Evolutionary conservation across 2,797 vertebrate species (phyloP).

Genomic region (Mionectes olivaceus): DNA sequence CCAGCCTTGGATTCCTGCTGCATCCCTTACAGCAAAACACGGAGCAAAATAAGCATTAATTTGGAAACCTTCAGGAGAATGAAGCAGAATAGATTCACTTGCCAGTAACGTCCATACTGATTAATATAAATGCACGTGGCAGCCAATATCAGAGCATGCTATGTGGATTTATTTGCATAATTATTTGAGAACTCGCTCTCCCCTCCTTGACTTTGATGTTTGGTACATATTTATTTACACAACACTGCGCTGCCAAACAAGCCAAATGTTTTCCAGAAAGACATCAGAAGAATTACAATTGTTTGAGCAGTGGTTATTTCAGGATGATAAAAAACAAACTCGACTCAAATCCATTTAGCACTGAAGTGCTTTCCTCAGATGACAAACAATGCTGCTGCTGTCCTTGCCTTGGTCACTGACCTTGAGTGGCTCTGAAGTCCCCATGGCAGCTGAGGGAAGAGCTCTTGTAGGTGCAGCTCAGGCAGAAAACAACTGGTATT

Average conservation of each 20-base stretch:
- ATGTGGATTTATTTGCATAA: constrained; percentile 73
- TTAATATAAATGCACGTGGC: constrained; percentile 65
- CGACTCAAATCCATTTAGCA: constrained; percentile 37
- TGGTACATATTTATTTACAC: constrained; percentile 65
- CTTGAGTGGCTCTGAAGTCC: constrained; percentile 34
- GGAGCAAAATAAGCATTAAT: constrained; percentile 18
- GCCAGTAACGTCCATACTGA: constrained; percentile 47
- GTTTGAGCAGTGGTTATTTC: constrained; percentile 48
- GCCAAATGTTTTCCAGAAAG: constrained; percentile 63
- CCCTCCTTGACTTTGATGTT: constrained; percentile 54
- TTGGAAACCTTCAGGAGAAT: constrained; percentile 39
- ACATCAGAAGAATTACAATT: constrained; percentile 51
- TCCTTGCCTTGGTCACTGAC: constrained; percentile 28
- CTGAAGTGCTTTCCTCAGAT: constrained; percentile 14
- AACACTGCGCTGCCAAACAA: constrained; percentile 44
- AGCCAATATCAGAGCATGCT: constrained; percentile 39
- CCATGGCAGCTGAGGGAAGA: not conserved
- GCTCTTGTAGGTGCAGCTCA: not conserved
- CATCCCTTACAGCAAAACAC: not conserved
- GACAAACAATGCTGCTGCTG: constrained; percentile 42
- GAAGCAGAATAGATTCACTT: constrained; percentile 45
- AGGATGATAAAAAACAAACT: constrained; percentile 52
- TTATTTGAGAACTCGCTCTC: constrained; percentile 55
- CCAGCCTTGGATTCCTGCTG: not conserved
- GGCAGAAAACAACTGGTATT: not conserved